Conservation (phyloP, 2,888 invertebrate genomes). For the Brachypalpus laphriformis region DNA sequence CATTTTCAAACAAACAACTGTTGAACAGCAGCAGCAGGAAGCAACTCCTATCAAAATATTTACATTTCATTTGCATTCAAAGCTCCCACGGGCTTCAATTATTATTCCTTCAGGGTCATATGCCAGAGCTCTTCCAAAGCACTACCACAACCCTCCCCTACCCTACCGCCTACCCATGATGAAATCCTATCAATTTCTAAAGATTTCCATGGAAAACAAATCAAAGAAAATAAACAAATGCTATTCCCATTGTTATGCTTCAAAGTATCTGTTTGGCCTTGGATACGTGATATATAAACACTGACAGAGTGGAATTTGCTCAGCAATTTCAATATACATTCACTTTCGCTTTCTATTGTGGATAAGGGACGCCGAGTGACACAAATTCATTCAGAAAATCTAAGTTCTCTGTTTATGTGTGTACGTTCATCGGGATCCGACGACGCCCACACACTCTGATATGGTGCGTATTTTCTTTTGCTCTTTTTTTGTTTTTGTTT, state of each 20-base stretch:
- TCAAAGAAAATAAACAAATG: conserved; percentile 27
- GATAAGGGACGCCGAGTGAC: conserved; percentile 28
- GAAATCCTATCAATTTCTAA: conserved; percentile 16
- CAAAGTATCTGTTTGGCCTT: conserved; percentile 12
- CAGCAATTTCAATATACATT: background rate
- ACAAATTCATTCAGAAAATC: conserved; percentile 67
- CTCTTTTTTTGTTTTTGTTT: background rate
- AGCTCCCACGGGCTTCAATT: conserved; percentile 2
- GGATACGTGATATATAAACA: background rate
- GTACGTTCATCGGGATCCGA: background rate
- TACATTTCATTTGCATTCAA: conserved; percentile 44
- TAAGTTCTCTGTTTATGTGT: background rate
- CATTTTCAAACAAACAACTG: conserved; percentile 33
- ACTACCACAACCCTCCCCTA: background rate
- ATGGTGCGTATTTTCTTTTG: conserved; percentile 2
- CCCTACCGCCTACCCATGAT: too few species aligned
- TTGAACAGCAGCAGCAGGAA: conserved; percentile 2
- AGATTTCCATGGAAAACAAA: conserved; percentile 31
- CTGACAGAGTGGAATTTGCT: background rate
- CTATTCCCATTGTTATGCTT: background rate
- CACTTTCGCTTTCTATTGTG: conserved; percentile 41
- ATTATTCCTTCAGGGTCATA: background rate
- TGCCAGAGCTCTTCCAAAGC: background rate
- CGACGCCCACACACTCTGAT: conserved; percentile 14
- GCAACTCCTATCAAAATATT: conserved; percentile 8